phyloP scores from a whole-genome alignment of 2,113 vertebrate species.

The Oncorhynchus gorbuscha region DNA sequence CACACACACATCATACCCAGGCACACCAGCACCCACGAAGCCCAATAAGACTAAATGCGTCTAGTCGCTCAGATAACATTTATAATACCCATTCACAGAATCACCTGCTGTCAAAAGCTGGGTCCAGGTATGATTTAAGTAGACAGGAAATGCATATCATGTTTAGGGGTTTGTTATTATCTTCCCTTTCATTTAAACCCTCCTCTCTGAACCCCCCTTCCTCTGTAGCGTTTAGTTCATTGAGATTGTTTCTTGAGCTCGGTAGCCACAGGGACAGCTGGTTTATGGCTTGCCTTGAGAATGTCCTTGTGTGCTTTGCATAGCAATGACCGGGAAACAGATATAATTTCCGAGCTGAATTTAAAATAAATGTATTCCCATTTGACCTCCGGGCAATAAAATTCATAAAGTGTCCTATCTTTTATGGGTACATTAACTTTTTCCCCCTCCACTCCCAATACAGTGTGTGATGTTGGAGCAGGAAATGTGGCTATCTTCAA shows the following conservation, averaged over 20 bases:
- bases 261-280: slow-evolving; percentile 19
- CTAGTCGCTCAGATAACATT: slow-evolving; percentile 8
- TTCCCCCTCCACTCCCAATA: slow-evolving; percentile 10
- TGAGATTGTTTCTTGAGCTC: slow-evolving; percentile 10
- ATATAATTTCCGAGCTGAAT: slow-evolving; percentile 38
- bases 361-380: slow-evolving; percentile 37
- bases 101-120: slow-evolving; percentile 17
- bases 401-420: slow-evolving; percentile 44
- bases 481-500: slow-evolving; percentile 23
- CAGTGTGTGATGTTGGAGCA: slow-evolving; percentile 6
- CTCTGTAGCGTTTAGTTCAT: neutral
- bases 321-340: slow-evolving; percentile 35
- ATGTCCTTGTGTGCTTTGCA: slow-evolving; percentile 42
- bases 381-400: slow-evolving; percentile 43
- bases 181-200: slow-evolving; percentile 1
- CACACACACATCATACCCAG: slow-evolving; percentile 7
- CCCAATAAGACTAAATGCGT: neutral
- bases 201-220: neutral
- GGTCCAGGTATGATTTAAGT: neutral
- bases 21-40: neutral
- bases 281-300: slow-evolving; percentile 32
- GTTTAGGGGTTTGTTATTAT: slow-evolving; percentile 5
- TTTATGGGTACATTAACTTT: slow-evolving; percentile 43
- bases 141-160: slow-evolving; percentile 8
- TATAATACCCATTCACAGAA: slow-evolving; percentile 4